These are phyloP conservation scores for Limnephilus auricula DNA, from an alignment of 2,888 invertebrate species.

Conservation along the genomic window DNA sequence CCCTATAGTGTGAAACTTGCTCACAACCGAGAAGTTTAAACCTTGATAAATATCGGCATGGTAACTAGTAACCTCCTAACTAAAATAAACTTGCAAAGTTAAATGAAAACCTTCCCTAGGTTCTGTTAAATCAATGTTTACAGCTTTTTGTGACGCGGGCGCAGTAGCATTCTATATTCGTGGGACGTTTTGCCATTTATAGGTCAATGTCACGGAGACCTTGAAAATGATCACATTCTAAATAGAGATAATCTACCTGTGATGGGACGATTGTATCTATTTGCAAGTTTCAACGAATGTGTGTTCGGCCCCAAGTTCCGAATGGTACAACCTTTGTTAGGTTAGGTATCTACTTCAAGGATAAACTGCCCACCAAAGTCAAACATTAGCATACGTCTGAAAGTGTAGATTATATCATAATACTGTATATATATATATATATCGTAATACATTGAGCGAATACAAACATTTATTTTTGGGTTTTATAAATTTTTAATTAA, in stretches of 20 bases:
- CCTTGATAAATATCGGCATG: background rate
- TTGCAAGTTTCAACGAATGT: background rate
- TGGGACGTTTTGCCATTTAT: conserved; percentile 28
- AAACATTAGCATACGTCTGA: background rate
- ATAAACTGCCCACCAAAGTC: no score
- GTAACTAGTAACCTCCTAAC: background rate
- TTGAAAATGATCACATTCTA: background rate
- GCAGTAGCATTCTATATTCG: background rate
- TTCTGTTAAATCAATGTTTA: conserved; percentile 34
- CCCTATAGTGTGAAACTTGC: background rate
- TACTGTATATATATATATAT: no score
- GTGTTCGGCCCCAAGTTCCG: background rate
- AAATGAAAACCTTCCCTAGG: background rate
- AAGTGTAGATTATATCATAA: background rate
- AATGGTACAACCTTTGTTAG: background rate
- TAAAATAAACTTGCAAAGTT: background rate
- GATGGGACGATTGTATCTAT: background rate
- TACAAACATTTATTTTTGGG: no score
- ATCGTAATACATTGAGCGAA: no score
- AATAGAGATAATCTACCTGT: background rate
- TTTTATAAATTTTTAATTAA: no score
- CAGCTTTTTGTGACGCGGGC: background rate
- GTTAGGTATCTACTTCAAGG: no score
- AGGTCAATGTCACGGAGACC: conserved; percentile 24
- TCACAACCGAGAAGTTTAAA: background rate